phyloP scores from a whole-genome alignment of 2,888 invertebrate genomes.

The Poecilus cupreus region DNA sequence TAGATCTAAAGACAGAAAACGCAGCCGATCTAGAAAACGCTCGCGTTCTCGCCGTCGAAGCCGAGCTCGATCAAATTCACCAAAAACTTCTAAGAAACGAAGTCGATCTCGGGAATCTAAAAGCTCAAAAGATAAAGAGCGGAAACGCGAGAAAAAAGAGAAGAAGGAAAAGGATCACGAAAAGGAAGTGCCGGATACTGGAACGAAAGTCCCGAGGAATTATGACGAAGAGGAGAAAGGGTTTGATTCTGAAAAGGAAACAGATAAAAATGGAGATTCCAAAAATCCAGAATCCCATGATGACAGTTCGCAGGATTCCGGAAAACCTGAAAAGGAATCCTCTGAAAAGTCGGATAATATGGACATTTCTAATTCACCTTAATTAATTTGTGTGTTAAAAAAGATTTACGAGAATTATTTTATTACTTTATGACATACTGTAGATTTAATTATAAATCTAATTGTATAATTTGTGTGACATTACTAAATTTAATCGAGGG shows the following conservation, averaged over 20 bases:
- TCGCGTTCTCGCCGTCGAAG: conserved; percentile 72
- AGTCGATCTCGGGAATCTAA: conserved; percentile 67
- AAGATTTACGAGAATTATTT: not conserved
- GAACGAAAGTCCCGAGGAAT: conserved; percentile 72
- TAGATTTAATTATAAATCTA: not conserved
- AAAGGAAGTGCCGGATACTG: conserved; percentile 68
- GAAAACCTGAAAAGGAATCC: conserved; percentile 75
- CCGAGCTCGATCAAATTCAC: conserved; percentile 72
- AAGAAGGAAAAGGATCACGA: conserved; percentile 68
- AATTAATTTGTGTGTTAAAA: conserved; percentile 64
- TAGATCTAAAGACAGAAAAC: conserved; percentile 76
- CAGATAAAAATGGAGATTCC: conserved; percentile 64
- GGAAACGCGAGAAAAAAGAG: conserved; percentile 64
- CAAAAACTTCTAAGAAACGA: conserved; percentile 66
- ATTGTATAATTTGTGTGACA: conserved; percentile 17
- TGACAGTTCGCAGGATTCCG: conserved; percentile 69
- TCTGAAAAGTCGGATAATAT: conserved; percentile 81
- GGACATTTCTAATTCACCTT: conserved; percentile 88
- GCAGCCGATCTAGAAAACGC: conserved; percentile 73
- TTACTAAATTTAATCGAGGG: not conserved
- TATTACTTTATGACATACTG: not conserved
- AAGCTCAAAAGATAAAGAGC: conserved; percentile 70
- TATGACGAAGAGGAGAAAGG: conserved; percentile 76
- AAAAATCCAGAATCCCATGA: conserved; percentile 65
- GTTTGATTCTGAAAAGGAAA: conserved; percentile 71